These are phyloP conservation scores for Furcula furcula DNA, from an alignment of 2,888 invertebrate genomes.

Conservation along the genomic window DNA sequence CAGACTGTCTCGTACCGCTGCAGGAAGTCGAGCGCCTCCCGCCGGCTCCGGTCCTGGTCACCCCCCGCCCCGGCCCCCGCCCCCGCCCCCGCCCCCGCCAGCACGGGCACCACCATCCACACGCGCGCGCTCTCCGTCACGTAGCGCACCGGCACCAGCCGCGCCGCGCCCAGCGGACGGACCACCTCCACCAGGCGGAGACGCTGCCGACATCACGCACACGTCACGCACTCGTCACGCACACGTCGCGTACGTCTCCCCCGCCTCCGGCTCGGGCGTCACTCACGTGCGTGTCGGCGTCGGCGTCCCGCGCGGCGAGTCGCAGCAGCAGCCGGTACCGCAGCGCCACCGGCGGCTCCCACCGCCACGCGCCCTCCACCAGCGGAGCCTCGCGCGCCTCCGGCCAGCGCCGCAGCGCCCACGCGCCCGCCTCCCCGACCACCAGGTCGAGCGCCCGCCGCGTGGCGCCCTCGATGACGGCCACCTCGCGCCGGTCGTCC, in stretches of 20 bases:
- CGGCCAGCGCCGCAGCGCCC: conserved; percentile 41
- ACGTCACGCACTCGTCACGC: background rate
- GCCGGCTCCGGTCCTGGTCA: conserved; percentile 46
- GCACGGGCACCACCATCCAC: conserved; percentile 87
- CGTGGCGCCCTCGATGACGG: conserved; percentile 84
- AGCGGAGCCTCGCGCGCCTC: conserved; percentile 24
- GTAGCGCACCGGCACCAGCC: conserved; percentile 95
- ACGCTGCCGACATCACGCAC: background rate
- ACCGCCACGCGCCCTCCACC: conserved; percentile 59
- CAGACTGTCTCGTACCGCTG: conserved; percentile 86
- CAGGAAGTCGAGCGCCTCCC: conserved; percentile 85
- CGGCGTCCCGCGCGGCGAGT: conserved; percentile 8
- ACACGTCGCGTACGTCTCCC: background rate
- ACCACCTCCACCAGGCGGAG: conserved; percentile 86
- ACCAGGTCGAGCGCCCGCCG: conserved; percentile 84
- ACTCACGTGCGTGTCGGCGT: conserved; percentile 2
- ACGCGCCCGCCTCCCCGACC: conserved; percentile 37
- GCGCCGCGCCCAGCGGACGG: conserved; percentile 92
- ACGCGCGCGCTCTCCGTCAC: conserved; percentile 96
- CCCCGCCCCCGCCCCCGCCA: conserved; percentile 44
- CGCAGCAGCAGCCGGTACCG: conserved; percentile 51
- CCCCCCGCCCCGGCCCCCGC: conserved; percentile 67
- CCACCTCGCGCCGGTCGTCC: conserved; percentile 88
- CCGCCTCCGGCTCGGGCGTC: conserved; percentile 8
- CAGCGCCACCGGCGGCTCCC: conserved; percentile 57